A percentile compares a stretch with the other conserved stretches of the same genome.
phyloP scores from a whole-genome alignment of 2,113 vertebrate genomes.

The Tupaia tana region DNA sequence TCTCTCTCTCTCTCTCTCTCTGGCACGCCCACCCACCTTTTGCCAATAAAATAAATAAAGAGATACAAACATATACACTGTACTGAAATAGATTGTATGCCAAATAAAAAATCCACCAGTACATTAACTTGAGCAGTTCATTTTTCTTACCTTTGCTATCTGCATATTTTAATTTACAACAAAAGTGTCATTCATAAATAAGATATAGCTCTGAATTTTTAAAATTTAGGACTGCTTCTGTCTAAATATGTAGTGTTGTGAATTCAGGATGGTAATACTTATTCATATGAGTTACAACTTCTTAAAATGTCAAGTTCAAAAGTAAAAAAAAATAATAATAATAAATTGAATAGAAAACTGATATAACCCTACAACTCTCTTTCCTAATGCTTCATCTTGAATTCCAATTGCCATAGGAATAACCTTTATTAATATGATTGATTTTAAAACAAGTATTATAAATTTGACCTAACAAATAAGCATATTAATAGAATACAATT shows the following conservation, averaged over 20 bases:
- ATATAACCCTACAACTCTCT: not conserved
- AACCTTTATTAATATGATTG: not conserved
- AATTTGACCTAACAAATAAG: not conserved
- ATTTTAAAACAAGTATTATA: constrained; percentile 15
- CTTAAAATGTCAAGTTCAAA: constrained; percentile 15
- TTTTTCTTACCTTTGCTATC: not conserved
- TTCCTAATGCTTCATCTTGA: constrained; percentile 14
- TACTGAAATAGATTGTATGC: not conserved
- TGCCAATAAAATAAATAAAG: too few relatives aligned
- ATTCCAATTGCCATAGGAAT: not conserved
- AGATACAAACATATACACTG: too few relatives aligned
- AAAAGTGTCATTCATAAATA: not conserved
- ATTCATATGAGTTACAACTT: not conserved
- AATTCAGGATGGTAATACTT: not conserved
- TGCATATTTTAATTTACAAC: constrained; percentile 4
- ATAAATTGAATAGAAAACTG: not conserved
- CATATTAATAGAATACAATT: not conserved
- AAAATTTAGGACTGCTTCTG: not conserved
- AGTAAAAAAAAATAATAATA: not conserved
- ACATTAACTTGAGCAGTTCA: not conserved
- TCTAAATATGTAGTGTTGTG: not conserved
- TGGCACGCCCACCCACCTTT: too few relatives aligned
- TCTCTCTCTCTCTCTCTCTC: too few relatives aligned
- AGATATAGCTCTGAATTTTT: not conserved
- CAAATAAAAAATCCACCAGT: not conserved